These are phyloP conservation scores for Poeciliopsis paucimaculata DNA, from an alignment of 2,797 vertebrate species.

Conservation along the genomic window DNA sequence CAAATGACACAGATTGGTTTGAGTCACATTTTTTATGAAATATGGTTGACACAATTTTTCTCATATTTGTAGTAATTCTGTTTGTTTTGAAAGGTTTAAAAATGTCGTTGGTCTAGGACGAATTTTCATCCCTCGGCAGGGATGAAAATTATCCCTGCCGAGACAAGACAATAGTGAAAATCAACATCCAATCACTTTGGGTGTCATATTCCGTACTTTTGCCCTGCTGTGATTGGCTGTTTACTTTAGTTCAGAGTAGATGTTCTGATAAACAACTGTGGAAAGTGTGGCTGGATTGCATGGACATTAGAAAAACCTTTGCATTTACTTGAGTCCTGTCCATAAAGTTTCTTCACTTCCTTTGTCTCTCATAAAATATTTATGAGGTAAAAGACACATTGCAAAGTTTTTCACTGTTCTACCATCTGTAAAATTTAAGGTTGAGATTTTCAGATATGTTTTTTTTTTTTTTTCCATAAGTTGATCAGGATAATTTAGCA, in stretches of 20 bases:
- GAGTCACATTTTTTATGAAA: slow-evolving; percentile 14
- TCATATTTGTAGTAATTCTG: slow-evolving; percentile 30
- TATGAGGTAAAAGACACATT: neutral
- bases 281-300: neutral
- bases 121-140: too few relatives aligned
- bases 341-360: neutral
- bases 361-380: neutral
- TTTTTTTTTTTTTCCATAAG: neutral
- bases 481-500: neutral
- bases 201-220: neutral
- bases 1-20: slow-evolving; percentile 13
- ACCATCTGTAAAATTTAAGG: neutral
- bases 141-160: neutral
- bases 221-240: neutral
- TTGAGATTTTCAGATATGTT: neutral
- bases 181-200: neutral
- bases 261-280: neutral
- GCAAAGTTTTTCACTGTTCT: neutral
- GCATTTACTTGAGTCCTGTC: neutral
- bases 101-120: neutral
- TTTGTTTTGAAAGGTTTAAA: slow-evolving; percentile 54
- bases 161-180: neutral
- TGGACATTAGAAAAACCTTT: neutral
- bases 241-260: neutral
- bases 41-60: neutral